phyloP scores from a whole-genome alignment of 2,888 invertebrate species.

The Malthinus seriepunctatus region DNA sequence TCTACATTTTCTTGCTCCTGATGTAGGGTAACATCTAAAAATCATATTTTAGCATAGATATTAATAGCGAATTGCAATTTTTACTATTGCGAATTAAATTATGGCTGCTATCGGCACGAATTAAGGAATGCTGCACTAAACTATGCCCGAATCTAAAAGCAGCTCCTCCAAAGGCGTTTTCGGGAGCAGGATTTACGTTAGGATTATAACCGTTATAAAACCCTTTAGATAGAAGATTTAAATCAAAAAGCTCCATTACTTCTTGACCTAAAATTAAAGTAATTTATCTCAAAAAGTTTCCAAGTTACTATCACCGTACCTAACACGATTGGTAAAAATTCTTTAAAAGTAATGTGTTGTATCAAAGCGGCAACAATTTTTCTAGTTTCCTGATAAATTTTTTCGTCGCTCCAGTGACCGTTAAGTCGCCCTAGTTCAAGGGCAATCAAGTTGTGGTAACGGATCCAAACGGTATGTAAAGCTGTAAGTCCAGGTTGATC shows the following conservation, averaged over 20 bases:
- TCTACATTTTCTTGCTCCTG: conserved; percentile 74
- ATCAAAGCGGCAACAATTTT: conserved; percentile 80
- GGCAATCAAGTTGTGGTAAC: conserved; percentile 77
- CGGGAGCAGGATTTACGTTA: conserved; percentile 72
- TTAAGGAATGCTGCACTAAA: conserved; percentile 77
- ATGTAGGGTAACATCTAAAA: conserved; percentile 77
- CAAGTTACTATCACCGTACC: conserved; percentile 54
- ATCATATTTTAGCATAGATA: not conserved
- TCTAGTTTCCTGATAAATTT: conserved; percentile 81
- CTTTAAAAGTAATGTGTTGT: conserved; percentile 83
- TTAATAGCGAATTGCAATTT: too few species aligned
- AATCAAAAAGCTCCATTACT: conserved; percentile 74
- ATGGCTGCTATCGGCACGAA: conserved; percentile 73
- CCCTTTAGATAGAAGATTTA: conserved; percentile 69
- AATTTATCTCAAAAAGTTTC: not conserved
- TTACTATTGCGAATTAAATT: conserved; percentile 72
- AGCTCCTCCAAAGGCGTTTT: conserved; percentile 79
- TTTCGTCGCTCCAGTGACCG: conserved; percentile 87
- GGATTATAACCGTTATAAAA: conserved; percentile 73
- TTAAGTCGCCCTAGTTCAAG: conserved; percentile 72
- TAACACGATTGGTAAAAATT: conserved; percentile 80
- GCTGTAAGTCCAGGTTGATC: conserved; percentile 81
- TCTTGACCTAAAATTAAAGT: conserved; percentile 61
- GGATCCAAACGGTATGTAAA: conserved; percentile 74
- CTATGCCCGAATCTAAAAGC: conserved; percentile 89